Base-by-base conservation (phyloP, 2,797 vertebrate species). In the Eptatretus atami region DNA sequence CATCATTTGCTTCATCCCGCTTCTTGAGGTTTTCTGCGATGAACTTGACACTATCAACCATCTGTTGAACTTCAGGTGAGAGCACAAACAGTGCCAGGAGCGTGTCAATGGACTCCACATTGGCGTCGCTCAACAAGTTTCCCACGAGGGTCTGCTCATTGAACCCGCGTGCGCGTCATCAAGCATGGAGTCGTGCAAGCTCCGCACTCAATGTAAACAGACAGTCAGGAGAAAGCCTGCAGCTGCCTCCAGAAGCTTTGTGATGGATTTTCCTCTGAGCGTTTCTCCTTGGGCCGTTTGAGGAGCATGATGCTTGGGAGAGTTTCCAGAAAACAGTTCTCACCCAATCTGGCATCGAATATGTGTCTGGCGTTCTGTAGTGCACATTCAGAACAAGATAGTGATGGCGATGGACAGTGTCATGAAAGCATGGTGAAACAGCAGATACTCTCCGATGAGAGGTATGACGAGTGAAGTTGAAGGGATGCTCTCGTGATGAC, bases 351-450 rank as follows among this genome's bases (percentile, higher is more conserved):
- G 92, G 90, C 88, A 98, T 98, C 0, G 83, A 87, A 73, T 98
- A 88, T 0, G 90, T 95, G 71, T 86, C 82, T 0, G 88, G 84
- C 1, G 85, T 94, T 69, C 90, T 76, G 72, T 92, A 94, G 71
- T 95, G 92, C 65, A 98, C 85, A 0, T 95, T 96, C 19, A 98
- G 76, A 24, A 95, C 90, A 8, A 98, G 25, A 98, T 86, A 0
- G 92, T 96, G 70, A 98, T 96, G 70, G 93, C 85, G 1, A 98
- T 98, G 4, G 87, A 96, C 1, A 98, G 75, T 1, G 88, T 94
- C 66, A 98, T 86, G 19, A 98, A 66, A 95, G 86, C 90, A 98
- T 96, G 68, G 88, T 98, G 76, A n/a, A 98, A 98, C 63, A 98
- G 82, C 52, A 98, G 83, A 70, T 98, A 98, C 71, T 98, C 90